phyloP scores from a whole-genome alignment of 2,888 invertebrate species.

The Pediacus dermestoides region DNA sequence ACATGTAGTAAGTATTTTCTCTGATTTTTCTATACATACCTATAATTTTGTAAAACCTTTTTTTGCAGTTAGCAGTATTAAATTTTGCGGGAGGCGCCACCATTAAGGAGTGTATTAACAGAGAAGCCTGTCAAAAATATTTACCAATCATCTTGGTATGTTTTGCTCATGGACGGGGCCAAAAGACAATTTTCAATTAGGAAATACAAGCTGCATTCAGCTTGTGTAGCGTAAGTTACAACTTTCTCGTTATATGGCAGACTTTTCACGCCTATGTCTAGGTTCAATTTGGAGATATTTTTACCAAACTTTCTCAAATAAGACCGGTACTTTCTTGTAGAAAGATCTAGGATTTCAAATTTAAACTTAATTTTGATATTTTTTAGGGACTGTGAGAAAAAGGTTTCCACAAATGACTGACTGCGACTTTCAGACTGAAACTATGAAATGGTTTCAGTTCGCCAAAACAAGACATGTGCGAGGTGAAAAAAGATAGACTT shows the following conservation, averaged over 20 bases:
- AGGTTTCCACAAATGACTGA: constrained; percentile 1
- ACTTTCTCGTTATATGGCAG: too few species aligned
- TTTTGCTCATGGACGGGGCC: constrained; percentile 1
- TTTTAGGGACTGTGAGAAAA: constrained; percentile 1
- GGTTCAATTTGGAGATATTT: too few species aligned
- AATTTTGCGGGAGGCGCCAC: background rate
- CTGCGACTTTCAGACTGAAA: background rate
- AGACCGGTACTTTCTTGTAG: too few species aligned
- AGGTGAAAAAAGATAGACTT: too few species aligned
- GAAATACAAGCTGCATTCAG: too few species aligned
- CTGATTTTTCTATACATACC: too few species aligned
- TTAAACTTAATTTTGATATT: too few species aligned
- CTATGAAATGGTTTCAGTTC: constrained; percentile 2
- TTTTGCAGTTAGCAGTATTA: background rate
- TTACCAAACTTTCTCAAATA: too few species aligned
- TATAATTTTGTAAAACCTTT: background rate
- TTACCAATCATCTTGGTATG: constrained; percentile 1
- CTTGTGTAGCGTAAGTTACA: too few species aligned
- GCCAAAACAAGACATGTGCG: background rate
- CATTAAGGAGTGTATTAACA: background rate
- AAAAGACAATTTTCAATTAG: background rate
- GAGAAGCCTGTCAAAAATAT: background rate
- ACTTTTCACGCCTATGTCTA: too few species aligned
- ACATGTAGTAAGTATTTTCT: too few species aligned
- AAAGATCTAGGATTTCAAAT: too few species aligned